Percentiles rank a stretch among this genome's conserved stretches.
These are phyloP conservation scores for Prolemur simus DNA, from an alignment of 2,113 vertebrate genomes.

Conservation along the genomic window DNA sequence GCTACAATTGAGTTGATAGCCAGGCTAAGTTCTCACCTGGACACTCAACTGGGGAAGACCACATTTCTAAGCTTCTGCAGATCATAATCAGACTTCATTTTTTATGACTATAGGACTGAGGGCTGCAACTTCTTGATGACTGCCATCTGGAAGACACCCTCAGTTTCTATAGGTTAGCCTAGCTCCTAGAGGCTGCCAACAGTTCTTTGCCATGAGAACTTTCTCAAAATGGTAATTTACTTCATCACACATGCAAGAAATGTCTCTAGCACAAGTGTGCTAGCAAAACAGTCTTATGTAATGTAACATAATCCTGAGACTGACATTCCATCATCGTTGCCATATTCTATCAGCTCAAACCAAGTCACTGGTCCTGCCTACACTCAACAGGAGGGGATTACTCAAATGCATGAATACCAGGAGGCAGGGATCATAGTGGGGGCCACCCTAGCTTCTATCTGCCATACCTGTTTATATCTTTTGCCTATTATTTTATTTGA, in stretches of 20 bases:
- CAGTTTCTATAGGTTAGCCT: not conserved
- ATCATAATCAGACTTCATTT: not conserved
- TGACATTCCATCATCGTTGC: not conserved
- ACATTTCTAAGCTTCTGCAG: not conserved
- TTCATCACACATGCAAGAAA: not conserved
- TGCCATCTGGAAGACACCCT: not conserved
- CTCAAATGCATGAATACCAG: not conserved
- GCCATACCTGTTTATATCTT: not conserved
- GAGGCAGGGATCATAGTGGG: not conserved
- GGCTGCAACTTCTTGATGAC: not conserved
- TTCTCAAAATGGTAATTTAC: not conserved
- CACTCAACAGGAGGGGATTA: not conserved
- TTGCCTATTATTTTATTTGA: not conserved
- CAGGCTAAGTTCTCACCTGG: not conserved
- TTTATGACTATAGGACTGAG: not conserved
- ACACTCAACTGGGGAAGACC: not conserved
- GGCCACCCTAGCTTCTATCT: not conserved
- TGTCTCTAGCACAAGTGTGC: not conserved
- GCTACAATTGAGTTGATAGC: not conserved
- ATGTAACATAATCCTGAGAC: not conserved
- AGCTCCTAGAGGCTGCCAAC: not conserved
- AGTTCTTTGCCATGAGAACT: not conserved
- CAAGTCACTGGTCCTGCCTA: not conserved
- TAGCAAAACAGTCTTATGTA: not conserved
- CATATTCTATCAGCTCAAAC: not conserved